phyloP scores from a whole-genome alignment of 1,140 invertebrate species.

The Scaptomyza hsui region DNA sequence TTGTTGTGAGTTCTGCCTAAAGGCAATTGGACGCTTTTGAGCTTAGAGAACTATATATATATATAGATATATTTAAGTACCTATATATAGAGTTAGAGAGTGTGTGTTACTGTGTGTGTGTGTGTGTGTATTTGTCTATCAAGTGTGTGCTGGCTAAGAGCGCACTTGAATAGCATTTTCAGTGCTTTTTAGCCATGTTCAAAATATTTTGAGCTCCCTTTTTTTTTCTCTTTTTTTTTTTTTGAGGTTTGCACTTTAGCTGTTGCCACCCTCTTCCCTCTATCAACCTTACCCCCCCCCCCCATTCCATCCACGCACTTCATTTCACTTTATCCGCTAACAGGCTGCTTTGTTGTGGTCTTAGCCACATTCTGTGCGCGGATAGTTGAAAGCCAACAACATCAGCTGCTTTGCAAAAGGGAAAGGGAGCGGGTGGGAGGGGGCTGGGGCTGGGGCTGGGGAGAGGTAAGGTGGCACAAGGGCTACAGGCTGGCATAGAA shows the following conservation, averaged over 20 bases:
- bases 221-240: conserved; percentile 27
- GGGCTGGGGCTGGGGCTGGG: background rate
- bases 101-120: conserved; percentile 16
- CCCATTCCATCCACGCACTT: background rate
- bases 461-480: background rate
- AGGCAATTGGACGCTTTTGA: conserved; percentile 32
- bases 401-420: background rate
- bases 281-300: background rate
- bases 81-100: background rate
- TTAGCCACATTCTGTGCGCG: conserved; percentile 41
- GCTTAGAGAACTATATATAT: conserved; percentile 16
- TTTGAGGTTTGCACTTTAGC: conserved; percentile 44
- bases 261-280: conserved; percentile 9
- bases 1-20: background rate
- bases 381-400: conserved; percentile 32
- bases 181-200: conserved; percentile 13
- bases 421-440: background rate
- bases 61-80: conserved; percentile 4
- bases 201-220: conserved; percentile 9
- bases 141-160: conserved; percentile 29
- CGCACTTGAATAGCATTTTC: conserved; percentile 36
- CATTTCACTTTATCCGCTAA: conserved; percentile 10
- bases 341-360: conserved; percentile 46
- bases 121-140: conserved; percentile 22
- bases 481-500: conserved; percentile 4